Conservation (phyloP, 2,797 vertebrate genomes). For the Molossus alvarezi region DNA sequence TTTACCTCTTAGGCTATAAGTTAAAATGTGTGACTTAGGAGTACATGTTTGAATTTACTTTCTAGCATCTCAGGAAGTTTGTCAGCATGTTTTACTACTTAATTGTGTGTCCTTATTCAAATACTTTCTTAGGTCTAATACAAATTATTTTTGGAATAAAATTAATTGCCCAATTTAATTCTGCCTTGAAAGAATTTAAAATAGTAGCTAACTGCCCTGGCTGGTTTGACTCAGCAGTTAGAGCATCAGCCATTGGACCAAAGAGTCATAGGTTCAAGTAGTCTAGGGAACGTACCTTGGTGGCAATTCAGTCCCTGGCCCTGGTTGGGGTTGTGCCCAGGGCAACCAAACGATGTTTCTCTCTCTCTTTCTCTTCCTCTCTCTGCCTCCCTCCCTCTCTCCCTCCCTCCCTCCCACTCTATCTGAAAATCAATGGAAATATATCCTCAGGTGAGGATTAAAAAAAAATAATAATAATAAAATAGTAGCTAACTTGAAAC, state of each 20-base stretch:
- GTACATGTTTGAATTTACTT: slow-evolving; percentile 11
- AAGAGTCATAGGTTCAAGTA: too few species aligned
- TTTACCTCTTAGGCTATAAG: background rate
- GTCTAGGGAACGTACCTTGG: too few species aligned
- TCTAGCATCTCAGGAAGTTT: slow-evolving; percentile 52
- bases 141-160: slow-evolving; percentile 34
- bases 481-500: background rate
- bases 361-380: too few species aligned
- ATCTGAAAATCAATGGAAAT: too few species aligned
- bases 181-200: slow-evolving; percentile 5
- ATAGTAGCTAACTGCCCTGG: background rate
- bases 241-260: too few species aligned
- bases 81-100: background rate
- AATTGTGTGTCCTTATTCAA: slow-evolving; percentile 32
- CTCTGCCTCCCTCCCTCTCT: too few species aligned
- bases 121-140: background rate
- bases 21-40: slow-evolving; percentile 14
- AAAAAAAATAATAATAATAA: background rate
- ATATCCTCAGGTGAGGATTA: too few species aligned
- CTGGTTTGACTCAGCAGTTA: too few species aligned
- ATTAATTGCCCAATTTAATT: background rate
- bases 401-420: too few species aligned
- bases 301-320: too few species aligned
- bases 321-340: too few species aligned
- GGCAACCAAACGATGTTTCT: too few species aligned